Conservation (phyloP, 2,888 invertebrate genomes). For the Agonum fuliginosum region DNA sequence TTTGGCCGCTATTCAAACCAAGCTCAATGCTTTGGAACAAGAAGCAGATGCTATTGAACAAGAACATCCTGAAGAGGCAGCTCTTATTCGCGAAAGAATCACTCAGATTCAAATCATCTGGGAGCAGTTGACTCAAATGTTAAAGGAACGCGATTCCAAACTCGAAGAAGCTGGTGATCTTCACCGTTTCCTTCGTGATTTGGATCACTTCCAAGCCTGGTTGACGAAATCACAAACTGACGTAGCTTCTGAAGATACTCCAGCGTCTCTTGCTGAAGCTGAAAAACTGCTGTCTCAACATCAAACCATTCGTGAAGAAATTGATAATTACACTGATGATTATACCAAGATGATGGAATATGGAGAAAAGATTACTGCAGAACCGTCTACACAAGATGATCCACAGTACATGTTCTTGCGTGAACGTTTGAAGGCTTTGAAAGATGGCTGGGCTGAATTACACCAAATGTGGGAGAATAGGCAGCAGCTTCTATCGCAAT, state of each 20-base stretch:
- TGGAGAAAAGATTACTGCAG: slow-evolving; percentile 94
- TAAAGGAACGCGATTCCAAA: slow-evolving; percentile 98
- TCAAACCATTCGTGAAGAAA: slow-evolving; percentile 98
- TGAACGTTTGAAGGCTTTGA: slow-evolving; percentile 96
- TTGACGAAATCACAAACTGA: slow-evolving; percentile 99
- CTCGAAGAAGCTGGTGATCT: slow-evolving; percentile 99
- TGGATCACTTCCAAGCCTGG: slow-evolving; percentile 99
- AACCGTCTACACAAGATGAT: slow-evolving; percentile 92
- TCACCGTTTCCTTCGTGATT: slow-evolving; percentile 97
- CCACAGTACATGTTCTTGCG: slow-evolving; percentile 99
- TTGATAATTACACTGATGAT: slow-evolving; percentile 98
- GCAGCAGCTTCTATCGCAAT: slow-evolving; percentile 94
- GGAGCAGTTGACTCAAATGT: slow-evolving; percentile 97
- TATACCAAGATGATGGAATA: slow-evolving; percentile 99
- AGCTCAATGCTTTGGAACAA: slow-evolving; percentile 93
- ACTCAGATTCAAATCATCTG: slow-evolving; percentile 93
- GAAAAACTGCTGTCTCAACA: slow-evolving; percentile 98
- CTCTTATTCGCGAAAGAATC: slow-evolving; percentile 91
- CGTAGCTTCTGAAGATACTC: slow-evolving; percentile 97
- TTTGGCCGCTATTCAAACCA: slow-evolving; percentile 98
- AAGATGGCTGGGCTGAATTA: slow-evolving; percentile 99
- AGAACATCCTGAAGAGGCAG: slow-evolving; percentile 96
- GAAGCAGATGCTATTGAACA: slow-evolving; percentile 94
- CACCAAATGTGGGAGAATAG: slow-evolving; percentile 99
- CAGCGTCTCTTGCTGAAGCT: slow-evolving; percentile 94